These are phyloP conservation scores for Oncorhynchus kisutch DNA, from an alignment of 2,113 vertebrate genomes.

Conservation along the genomic window DNA sequence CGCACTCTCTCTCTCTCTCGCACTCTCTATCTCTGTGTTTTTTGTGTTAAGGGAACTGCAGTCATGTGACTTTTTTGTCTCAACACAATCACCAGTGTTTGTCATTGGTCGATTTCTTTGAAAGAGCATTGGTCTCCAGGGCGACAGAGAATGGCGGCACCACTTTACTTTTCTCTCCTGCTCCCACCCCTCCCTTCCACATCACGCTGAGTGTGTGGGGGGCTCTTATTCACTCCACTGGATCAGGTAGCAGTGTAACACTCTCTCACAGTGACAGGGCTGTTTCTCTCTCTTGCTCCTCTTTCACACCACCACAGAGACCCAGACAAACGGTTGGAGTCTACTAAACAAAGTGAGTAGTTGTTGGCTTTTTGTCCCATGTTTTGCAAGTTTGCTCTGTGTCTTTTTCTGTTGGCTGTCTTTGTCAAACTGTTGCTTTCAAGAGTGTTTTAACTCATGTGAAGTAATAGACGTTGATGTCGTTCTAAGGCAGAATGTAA, in stretches of 20 bases:
- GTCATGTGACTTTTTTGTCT: slow-evolving; percentile 79
- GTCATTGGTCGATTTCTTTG: slow-evolving; percentile 74
- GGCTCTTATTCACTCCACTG: slow-evolving; percentile 39
- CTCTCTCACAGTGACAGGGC: slow-evolving; percentile 36
- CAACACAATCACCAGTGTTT: slow-evolving; percentile 74
- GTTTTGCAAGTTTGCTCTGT: slow-evolving; percentile 1
- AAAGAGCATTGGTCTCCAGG: slow-evolving; percentile 78
- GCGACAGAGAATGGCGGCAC: slow-evolving; percentile 74
- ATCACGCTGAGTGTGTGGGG: slow-evolving; percentile 26
- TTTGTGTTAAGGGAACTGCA: slow-evolving; percentile 56
- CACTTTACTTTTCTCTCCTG: slow-evolving; percentile 68
- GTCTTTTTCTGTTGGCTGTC: slow-evolving; percentile 12
- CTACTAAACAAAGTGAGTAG: slow-evolving; percentile 60
- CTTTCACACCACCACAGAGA: neutral
- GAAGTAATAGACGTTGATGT: neutral
- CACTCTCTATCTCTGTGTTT: slow-evolving; percentile 15
- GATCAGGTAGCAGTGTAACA: slow-evolving; percentile 57
- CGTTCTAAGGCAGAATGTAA: no score
- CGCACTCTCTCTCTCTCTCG: slow-evolving; percentile 5
- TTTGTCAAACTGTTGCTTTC: neutral
- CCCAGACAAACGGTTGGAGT: slow-evolving; percentile 23
- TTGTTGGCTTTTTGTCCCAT: neutral
- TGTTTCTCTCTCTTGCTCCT: slow-evolving; percentile 33
- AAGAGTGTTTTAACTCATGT: neutral
- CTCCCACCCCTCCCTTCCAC: slow-evolving; percentile 39